Conservation (phyloP, 2,113 vertebrate genomes). For the Dicrurus megarhynchus region DNA sequence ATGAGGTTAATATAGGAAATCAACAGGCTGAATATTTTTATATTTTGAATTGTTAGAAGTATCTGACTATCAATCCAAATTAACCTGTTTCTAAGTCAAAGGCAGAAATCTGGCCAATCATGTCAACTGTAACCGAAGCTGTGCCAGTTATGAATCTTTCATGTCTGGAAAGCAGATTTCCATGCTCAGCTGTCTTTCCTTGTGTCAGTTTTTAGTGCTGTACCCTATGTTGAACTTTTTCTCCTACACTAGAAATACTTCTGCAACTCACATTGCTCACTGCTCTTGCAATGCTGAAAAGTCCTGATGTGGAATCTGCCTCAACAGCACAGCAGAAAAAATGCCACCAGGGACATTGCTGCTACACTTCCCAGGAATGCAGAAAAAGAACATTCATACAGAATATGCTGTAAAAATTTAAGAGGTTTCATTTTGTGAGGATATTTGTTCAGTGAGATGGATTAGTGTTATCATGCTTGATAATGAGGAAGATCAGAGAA, state of each 20-base stretch:
- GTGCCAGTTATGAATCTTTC: background rate
- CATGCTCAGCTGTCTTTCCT: background rate
- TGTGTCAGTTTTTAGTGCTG: background rate
- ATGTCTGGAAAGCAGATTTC: background rate
- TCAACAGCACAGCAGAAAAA: background rate
- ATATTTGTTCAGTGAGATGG: background rate
- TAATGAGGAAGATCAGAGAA: background rate
- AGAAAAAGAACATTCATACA: background rate
- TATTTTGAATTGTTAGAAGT: background rate
- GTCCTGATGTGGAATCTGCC: background rate
- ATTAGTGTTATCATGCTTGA: background rate
- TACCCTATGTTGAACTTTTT: background rate
- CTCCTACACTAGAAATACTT: background rate
- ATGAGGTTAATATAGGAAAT: background rate
- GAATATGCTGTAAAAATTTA: background rate
- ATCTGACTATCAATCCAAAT: background rate
- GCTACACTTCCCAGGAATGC: background rate
- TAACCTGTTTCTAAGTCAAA: background rate
- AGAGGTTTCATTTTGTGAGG: background rate
- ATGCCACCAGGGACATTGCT: background rate
- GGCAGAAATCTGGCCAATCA: background rate
- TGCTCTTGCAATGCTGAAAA: background rate
- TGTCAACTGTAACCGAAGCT: background rate
- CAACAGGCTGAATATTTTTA: background rate
- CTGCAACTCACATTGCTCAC: background rate